Percentiles rank a stretch among this genome's conserved stretches.
Conservation (phyloP, 2,797 vertebrate genomes). For the Lagorchestes hirsutus region DNA sequence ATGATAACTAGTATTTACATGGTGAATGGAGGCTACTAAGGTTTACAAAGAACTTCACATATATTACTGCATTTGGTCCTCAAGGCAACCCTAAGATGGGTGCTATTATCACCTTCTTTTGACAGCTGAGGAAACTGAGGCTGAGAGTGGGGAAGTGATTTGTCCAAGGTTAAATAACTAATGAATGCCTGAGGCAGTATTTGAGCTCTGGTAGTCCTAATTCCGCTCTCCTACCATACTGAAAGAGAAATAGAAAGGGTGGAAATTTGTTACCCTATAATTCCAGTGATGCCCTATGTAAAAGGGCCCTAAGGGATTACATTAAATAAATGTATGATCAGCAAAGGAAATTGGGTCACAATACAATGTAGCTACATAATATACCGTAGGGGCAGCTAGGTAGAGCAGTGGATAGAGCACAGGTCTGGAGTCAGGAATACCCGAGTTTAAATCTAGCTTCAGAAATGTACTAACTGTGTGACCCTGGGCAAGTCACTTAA, state of each 20-base stretch:
- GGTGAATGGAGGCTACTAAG: neutral
- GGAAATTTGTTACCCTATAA: neutral
- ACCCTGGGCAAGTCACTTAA: neutral
- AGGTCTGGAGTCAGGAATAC: neutral
- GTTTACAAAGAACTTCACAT: neutral
- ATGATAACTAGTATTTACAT: neutral
- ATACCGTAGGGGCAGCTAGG: neutral
- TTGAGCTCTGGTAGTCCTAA: too few species aligned
- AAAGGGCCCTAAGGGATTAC: neutral
- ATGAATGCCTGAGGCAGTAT: neutral
- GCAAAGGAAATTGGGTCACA: neutral
- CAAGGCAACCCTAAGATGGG: neutral
- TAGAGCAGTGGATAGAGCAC: neutral
- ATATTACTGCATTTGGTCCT: neutral
- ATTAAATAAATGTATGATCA: neutral
- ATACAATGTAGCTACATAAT: neutral
- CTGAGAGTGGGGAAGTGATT: neutral
- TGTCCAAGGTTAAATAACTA: neutral
- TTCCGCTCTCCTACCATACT: neutral
- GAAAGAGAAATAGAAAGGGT: neutral
- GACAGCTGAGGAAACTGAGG: neutral
- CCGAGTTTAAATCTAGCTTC: neutral
- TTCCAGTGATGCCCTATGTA: neutral
- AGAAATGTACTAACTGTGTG: neutral
- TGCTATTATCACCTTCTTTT: neutral